Evolutionary conservation across 2,113 vertebrate species (phyloP), one percentile per base, ranked within the genome.

Genomic region (Microtus pennsylvanicus): DNA sequence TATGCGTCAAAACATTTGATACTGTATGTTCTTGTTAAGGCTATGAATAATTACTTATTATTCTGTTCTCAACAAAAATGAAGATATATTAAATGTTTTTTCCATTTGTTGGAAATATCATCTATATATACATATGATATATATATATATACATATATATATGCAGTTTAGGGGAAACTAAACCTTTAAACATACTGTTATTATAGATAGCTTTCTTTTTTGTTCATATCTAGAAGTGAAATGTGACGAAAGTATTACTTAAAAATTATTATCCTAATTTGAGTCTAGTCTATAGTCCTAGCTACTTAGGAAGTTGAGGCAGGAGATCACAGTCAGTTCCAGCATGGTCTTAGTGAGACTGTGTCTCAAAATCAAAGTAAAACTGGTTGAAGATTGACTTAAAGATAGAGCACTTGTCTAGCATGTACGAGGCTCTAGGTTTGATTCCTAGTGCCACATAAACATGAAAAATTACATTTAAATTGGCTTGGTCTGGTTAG

Each of bases 101-200:
- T 87, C 88, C 16, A 93, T 70, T 65, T 93, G 14, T 93, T 94
- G 47, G 26, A 90, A 85, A 88, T 89, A 52, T 65, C 6, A 52
- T 42, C 2, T 42, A 42, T 42, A 42, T 42, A 42, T 42, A 42
- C 38, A 42, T 42, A 42, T 42, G 38, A 55, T 47, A 2, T 69
- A 3, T 58, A 55, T 1, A 28, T 78, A 55, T 17, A 55, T 1
- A 28, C 74, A 55, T 17, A 55, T 47, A 2, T 69, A 3, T 58
- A 89, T 11, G 26, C 21, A 82, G 7, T 87, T 89, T 94, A 85
- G 65, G 35, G 7, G 70, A 83, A 77, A 93, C 7, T 75, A 5
- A 90, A 24, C 58, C 61, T 94, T 93, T 74, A 90, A 82, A 52
- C 92, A 42, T 38, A 69, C 42, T 90, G 3, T 67, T 45, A 58